Base-by-base conservation (phyloP, 2,113 vertebrate species). In the Cephalopholis sonnerati region DNA sequence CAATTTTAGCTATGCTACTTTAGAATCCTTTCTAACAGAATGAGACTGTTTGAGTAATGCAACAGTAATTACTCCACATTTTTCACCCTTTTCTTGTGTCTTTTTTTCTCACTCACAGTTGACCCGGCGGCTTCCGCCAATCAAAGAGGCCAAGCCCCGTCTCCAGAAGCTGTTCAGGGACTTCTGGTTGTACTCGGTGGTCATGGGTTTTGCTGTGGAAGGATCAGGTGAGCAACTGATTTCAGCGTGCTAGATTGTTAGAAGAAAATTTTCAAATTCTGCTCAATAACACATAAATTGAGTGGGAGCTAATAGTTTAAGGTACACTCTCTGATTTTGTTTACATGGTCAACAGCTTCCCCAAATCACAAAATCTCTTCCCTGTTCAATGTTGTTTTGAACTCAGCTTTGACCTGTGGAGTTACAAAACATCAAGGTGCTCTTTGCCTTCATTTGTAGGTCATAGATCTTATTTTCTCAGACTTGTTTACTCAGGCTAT, bases 151-250 rank as follows among this genome's bases (percentile, higher is more conserved):
- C 15, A 99, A 98, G 68, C 97, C 98, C 10, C 95, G 98, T 66
- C 89, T 99, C 81, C 98, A 99, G 90, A 99, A 99, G 94, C 96
- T 99, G 76, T 99, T 99, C 94, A 95, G 98, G 0, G 98, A 99
- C 91, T 99, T 99, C 93, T 99, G 98, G 98, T 89, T 99, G 66
- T 99, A 99, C 84, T 99, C 97, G 0, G 98, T 99, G 48, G 96
- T 99, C 79, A 99, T 99, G 98, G 98, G 98, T 22, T 99, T 99
- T 81, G 97, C 98, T 5, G 97, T 97, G 85, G 97, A 99, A 88
- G 97, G 97, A 70, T 99, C 98, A 95, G 98, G 98, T 99, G 95
- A 72, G 76, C 1, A 20, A 54, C 27, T 17, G 3, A 54, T 86
- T 29, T 70, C 5, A 24, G 32, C 54, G 27, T 27, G 11, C 15